Base-by-base conservation (phyloP, 2,113 vertebrate species). In the Tupaia chinensis region DNA sequence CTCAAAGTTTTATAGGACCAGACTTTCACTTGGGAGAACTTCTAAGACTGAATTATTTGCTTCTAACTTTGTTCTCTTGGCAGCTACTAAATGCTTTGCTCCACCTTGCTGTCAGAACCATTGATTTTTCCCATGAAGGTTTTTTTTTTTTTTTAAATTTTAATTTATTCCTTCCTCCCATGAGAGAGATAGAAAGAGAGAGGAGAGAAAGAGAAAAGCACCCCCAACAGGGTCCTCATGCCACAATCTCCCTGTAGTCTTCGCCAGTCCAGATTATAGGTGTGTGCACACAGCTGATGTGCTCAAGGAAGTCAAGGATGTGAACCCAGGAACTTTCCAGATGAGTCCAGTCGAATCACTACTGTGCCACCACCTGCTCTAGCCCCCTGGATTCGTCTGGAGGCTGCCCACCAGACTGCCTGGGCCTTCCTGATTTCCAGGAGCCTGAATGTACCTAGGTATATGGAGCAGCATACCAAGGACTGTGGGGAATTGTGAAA, bases 21-120 rank as follows among this genome's bases (percentile, higher is more conserved):
- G 23, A 54, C 69, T 91, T 96, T 80, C 86, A 91, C 76, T 79
- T 87, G 7, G 29, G 61, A 83, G 87, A 68, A 60, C 12, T 69
- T 91, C 6, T 27, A 61, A 84, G 88, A 91, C 81, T n/a, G 69
- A 94, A 79, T 56, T 53, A 60, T 78, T 77, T 65, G 89, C 5
- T 29, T 22, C 32, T 61, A 80, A 85, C 44, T 70, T 53, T 88
- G 20, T 87, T 32, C 72, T 96, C 34, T 56, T 60, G 92, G 84
- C 17, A 87, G 44, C 72, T 32, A 60, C 69, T 34, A 63, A 66
- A 77, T 19, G 7, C 63, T 23, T 32, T 65, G 25, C 44, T 69
- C 69, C 94, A 61, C 14, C 69, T 92, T 78, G n/a, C 13, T 68
- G 19, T 54, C 29, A 86, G 11, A 53, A 60, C 54, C 53, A 54